Evolutionary conservation across 2,113 vertebrate species (phyloP), one percentile per base, ranked within the genome.

Genomic region (Erinaceus europaeus): DNA sequence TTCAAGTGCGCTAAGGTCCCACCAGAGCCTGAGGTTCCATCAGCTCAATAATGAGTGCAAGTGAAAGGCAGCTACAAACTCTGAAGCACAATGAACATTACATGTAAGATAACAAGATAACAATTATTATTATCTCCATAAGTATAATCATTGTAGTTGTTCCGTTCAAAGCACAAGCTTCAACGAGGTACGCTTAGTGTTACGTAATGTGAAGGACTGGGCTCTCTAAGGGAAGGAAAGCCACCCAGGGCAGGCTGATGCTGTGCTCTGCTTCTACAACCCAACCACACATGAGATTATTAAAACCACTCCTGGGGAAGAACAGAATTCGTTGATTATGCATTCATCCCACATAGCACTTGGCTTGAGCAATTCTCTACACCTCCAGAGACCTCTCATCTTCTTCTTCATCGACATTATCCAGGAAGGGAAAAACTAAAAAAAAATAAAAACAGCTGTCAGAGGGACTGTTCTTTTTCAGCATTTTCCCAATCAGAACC

Each of bases 361-460:
- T 91, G 90, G 88, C 92, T 88, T 87, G 23, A 90, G 92, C 92
- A 90, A 86, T 86, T 86, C 91, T 93, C 89, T 91, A 89, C 91
- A 90, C 95, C 95, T 95, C 92, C 95, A 78, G 93, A 95, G 92
- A 91, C 80, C 81, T 83, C 91, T 94, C 92, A 86, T 86, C 87
- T 94, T 94, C 84, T 80, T 88, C 91, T 91, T 93, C 89, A 81
- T 93, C 92, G 86, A 94, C 87, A 94, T 94, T 88, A 94, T 94
- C 93, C 89, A 93, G 94, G n/a, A n/a, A n/a, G n/a, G n/a, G n/a
- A n/a, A n/a, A n/a, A n/a, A n/a, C n/a, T n/a, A n/a, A 94, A 94
- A 91, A 91, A 80, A 84, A 89, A 90, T 74, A 83, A 91, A 90
- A 80, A 84, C 84, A 91, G 76, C 89, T 94, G 93, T 93, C 93